Base-by-base conservation (phyloP, 2,888 invertebrate genomes). In the Omphaloscelis lunosa region DNA sequence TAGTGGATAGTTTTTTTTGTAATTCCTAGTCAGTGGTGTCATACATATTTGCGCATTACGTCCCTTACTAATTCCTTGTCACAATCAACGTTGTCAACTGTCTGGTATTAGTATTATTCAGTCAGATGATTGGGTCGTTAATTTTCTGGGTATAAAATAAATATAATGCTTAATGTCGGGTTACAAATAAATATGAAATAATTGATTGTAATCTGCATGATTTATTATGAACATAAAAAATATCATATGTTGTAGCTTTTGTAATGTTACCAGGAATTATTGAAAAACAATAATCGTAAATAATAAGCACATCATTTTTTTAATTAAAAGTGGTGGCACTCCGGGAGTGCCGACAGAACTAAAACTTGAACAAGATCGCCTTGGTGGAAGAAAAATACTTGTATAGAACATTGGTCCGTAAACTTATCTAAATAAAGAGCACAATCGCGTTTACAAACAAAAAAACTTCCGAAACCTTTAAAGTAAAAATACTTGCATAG, bases 11-110 rank as follows among this genome's bases (percentile, higher is more conserved):
- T 72, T 34, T n/a, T 41, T 34, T n/a, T 41, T 45, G 15, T 20
- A 0, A 39, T 41, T 45, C 23, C 45, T 34, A n/a, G 2, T 39
- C 58, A n/a, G 2, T 59, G 23, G 11, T 48, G 7, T 6, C 23
- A 7, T 66, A 34, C 34, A 61, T 41, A 51, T 27, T 61, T 45
- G 15, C 23, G 6, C 8, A 27, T 53, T 45, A 53, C 0, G 20
- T 34, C 15, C 12, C 1, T 27, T 48, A 12, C 7, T 53, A 63
- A 62, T 77, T 39, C 15, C 45, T 77, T 63, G 17, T 76, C 34
- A 39, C 23, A 56, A 53, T 34, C 61, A 76, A 56, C 23, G 23
- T 61, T 61, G 17, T 34, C 20, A 61, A 56, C 34, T 53, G 23
- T 29, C 17, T 53, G 34, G 0, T 75, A 59, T 17, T 29, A 11